These are phyloP conservation scores for Chaitophorus viminalis DNA, from an alignment of 2,888 invertebrate species.

Conservation along the genomic window DNA sequence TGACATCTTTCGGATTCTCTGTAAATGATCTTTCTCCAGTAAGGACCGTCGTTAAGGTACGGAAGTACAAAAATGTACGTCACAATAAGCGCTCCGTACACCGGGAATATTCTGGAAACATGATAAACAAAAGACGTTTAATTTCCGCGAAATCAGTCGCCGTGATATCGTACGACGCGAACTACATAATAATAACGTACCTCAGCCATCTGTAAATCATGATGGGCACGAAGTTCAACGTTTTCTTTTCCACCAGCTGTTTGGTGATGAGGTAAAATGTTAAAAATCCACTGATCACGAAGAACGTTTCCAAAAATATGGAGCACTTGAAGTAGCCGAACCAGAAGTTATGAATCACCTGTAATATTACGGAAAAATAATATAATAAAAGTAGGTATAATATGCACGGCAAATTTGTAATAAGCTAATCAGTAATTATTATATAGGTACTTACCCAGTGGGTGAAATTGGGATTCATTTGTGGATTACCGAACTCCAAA, in stretches of 20 bases:
- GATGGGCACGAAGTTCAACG: conserved; percentile 46
- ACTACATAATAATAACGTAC: background rate
- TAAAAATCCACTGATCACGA: conserved; percentile 65
- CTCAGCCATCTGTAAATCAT: conserved; percentile 59
- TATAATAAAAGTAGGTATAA: no score
- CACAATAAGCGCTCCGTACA: conserved; percentile 64
- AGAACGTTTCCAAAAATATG: conserved; percentile 66
- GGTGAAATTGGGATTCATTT: conserved; percentile 30
- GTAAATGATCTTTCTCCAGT: conserved; percentile 63
- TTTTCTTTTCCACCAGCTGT: conserved; percentile 40
- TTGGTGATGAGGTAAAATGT: conserved; percentile 64
- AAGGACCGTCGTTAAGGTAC: conserved; percentile 64
- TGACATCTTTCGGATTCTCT: conserved; percentile 63
- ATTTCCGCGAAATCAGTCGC: background rate
- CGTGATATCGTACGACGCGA: no score
- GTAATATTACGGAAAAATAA: background rate
- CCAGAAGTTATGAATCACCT: conserved; percentile 54
- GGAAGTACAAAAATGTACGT: conserved; percentile 64
- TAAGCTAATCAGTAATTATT: background rate
- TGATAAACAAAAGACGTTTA: no score
- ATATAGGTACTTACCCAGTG: conserved; percentile 37
- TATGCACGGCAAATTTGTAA: no score
- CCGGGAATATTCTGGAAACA: conserved; percentile 64
- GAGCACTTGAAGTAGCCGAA: conserved; percentile 48
- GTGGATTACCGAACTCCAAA: conserved; percentile 51